These are phyloP conservation scores for Chamaetylas fuelleborni DNA, from an alignment of 2,113 vertebrate species.

Conservation along the genomic window DNA sequence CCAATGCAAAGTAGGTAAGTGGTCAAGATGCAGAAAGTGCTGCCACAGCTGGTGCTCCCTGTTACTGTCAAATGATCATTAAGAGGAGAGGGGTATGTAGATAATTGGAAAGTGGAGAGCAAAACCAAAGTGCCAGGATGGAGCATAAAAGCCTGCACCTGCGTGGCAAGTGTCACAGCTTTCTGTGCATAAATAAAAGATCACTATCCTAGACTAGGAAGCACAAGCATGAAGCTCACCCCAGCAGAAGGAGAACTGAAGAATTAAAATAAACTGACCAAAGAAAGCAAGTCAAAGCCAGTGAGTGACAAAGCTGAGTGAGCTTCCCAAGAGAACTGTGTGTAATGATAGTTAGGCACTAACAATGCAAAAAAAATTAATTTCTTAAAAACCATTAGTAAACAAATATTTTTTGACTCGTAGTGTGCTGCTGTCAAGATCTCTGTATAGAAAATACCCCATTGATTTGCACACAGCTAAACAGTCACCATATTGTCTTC, in stretches of 20 bases:
- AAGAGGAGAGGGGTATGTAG: neutral
- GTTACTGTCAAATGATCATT: neutral
- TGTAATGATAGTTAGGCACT: neutral
- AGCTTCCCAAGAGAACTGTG: neutral
- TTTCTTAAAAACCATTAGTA: neutral
- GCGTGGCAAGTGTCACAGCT: neutral
- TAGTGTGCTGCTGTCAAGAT: neutral
- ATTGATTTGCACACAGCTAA: neutral
- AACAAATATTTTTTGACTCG: neutral
- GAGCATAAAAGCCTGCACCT: neutral
- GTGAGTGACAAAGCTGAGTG: neutral
- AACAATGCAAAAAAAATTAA: neutral
- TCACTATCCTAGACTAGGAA: neutral
- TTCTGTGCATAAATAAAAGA: neutral
- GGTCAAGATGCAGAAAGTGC: neutral
- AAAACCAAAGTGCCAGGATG: neutral
- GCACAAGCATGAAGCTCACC: neutral
- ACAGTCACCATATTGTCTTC: neutral
- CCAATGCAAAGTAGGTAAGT: neutral
- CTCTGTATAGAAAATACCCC: neutral
- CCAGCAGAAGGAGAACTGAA: neutral
- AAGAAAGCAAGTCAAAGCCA: neutral
- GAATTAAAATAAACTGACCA: neutral
- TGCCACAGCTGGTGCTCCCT: neutral
- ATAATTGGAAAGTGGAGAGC: neutral